These are phyloP conservation scores for Chionodraco myersi DNA, from an alignment of 2,113 vertebrate genomes.

Conservation along the genomic window DNA sequence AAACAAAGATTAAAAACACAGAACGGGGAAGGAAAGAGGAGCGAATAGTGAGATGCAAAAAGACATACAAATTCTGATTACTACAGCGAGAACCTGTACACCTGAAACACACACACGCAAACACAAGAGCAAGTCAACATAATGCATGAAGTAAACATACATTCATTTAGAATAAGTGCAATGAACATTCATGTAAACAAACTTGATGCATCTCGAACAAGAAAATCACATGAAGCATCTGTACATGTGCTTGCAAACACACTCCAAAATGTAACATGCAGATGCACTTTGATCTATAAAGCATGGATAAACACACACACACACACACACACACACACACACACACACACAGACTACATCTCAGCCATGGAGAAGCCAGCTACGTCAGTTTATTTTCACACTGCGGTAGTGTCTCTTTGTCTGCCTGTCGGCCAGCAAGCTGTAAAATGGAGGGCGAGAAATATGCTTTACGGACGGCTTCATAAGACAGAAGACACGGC, in stretches of 20 bases:
- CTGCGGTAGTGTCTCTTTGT: slow-evolving; percentile 82
- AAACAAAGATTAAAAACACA: no score
- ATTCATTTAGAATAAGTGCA: neutral
- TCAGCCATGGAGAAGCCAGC: slow-evolving; percentile 69
- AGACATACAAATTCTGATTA: slow-evolving; percentile 63
- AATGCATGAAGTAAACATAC: neutral
- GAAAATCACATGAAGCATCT: slow-evolving; percentile 11
- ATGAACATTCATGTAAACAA: slow-evolving; percentile 2
- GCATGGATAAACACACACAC: slow-evolving; percentile 35
- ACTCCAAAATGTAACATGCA: slow-evolving; percentile 13
- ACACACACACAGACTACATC: slow-evolving; percentile 50
- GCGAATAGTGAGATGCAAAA: slow-evolving; percentile 45
- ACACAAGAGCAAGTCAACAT: slow-evolving; percentile 4
- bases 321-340: slow-evolving; percentile 16
- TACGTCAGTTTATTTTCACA: slow-evolving; percentile 82
- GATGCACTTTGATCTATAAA: slow-evolving; percentile 22
- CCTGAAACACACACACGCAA: slow-evolving; percentile 15
- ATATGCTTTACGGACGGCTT: slow-evolving; percentile 67
- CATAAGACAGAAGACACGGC: slow-evolving; percentile 41
- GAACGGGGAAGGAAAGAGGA: slow-evolving; percentile 38
- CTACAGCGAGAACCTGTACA: slow-evolving; percentile 37
- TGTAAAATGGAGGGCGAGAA: slow-evolving; percentile 81
- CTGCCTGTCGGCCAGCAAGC: slow-evolving; percentile 79
- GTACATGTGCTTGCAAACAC: neutral
- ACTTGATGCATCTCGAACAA: slow-evolving; percentile 23